Conservation (phyloP, 2,888 invertebrate genomes). For the Melipona bicolor region DNA sequence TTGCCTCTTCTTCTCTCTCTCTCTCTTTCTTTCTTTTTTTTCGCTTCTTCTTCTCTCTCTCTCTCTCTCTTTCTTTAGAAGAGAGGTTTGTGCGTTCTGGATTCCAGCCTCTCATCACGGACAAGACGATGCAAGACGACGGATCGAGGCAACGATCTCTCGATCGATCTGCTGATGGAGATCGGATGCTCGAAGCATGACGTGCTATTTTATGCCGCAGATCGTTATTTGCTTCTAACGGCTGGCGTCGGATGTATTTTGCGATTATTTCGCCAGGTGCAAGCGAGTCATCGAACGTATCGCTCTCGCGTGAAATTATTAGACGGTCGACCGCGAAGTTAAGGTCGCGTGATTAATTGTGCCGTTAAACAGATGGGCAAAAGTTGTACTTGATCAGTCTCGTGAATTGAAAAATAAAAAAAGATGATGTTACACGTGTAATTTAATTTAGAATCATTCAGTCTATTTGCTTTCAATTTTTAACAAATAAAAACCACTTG, state of each 20-base stretch:
- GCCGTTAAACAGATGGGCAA: neutral
- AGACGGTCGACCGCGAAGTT: neutral
- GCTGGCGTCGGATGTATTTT: too few species aligned
- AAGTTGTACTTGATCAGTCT: neutral
- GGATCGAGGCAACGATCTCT: conserved; percentile 7
- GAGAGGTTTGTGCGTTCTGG: neutral
- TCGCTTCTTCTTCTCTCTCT: neutral
- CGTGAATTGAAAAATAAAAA: neutral
- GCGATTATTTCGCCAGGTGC: neutral
- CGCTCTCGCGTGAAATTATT: neutral
- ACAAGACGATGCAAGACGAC: neutral
- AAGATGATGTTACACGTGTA: too few species aligned
- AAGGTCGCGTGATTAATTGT: neutral
- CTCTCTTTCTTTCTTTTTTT: neutral
- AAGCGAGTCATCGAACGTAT: neutral
- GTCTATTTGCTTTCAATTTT: neutral
- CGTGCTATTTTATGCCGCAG: neutral
- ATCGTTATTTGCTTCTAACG: neutral
- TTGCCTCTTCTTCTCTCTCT: conserved; percentile 17
- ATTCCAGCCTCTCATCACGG: conserved; percentile 21
- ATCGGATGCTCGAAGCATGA: conserved; percentile 1
- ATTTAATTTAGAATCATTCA: too few species aligned
- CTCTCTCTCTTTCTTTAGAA: neutral
- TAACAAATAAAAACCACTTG: neutral
- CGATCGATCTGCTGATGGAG: conserved; percentile 8